Percentiles rank a stretch among this genome's conserved stretches.
phyloP scores from a whole-genome alignment of 1,140 invertebrate genomes.

The Euglossa dilemma region DNA sequence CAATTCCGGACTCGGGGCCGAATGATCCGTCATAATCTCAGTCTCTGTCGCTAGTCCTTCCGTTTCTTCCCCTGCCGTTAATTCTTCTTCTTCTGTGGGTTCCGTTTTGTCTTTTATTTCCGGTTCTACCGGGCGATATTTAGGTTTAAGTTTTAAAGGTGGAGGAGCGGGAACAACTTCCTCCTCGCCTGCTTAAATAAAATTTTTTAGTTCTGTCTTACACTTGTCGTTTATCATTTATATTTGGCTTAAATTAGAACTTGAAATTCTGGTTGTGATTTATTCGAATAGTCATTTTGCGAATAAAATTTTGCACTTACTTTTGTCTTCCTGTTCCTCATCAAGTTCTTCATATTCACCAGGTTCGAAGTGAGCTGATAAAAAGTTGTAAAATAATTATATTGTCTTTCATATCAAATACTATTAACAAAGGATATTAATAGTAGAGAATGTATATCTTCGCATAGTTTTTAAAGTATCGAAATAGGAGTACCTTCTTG shows the following conservation, averaged over 20 bases:
- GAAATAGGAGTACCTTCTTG: background rate
- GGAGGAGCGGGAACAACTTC: no score
- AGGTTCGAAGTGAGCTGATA: background rate
- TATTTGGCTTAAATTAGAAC: no score
- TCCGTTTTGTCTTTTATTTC: background rate
- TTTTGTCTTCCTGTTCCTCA: conserved; percentile 2
- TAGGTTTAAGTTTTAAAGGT: background rate
- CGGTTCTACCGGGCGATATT: conserved; percentile 6
- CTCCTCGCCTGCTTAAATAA: background rate
- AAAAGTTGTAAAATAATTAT: background rate
- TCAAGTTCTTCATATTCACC: background rate
- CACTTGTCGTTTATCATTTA: no score
- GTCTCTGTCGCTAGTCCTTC: conserved; percentile 10
- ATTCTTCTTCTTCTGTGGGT: conserved; percentile 27
- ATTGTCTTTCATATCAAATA: background rate
- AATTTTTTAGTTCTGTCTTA: background rate
- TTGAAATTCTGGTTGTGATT: no score
- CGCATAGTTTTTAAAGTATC: background rate
- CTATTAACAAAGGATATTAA: no score
- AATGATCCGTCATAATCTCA: conserved; percentile 9
- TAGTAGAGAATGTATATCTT: no score
- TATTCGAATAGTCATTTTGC: background rate
- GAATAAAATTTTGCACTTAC: background rate
- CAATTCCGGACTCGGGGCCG: background rate
- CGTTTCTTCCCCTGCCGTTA: background rate